Conservation (phyloP, 30 jellyfish, hydroid and myxozoan species). For the Turritopsis rubra region DNA sequence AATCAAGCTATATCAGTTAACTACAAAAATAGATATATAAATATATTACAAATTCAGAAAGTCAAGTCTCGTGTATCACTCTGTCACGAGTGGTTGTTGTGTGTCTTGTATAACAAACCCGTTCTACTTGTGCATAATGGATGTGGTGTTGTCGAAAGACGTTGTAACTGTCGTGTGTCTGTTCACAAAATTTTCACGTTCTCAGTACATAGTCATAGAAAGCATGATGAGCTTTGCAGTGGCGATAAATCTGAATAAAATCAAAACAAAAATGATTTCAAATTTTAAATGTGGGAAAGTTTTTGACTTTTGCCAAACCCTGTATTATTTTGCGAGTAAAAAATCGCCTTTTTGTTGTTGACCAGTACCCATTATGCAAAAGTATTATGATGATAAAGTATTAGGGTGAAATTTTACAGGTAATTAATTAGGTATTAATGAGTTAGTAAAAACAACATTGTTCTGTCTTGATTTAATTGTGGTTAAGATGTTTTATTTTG, state of each 20-base stretch:
- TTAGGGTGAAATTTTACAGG: too few relatives aligned
- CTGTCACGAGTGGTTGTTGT: background rate
- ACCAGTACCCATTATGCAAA: background rate
- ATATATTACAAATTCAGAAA: background rate
- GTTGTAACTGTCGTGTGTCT: background rate
- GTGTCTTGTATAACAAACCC: background rate
- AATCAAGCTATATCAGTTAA: background rate
- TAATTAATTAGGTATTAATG: too few relatives aligned
- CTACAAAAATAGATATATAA: background rate
- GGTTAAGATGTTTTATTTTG: background rate
- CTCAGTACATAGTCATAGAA: slow-evolving; percentile 3
- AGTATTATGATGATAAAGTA: background rate
- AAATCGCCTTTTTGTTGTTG: background rate
- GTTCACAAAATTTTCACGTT: background rate
- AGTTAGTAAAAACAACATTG: too few relatives aligned
- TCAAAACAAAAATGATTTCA: background rate
- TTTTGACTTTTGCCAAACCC: background rate
- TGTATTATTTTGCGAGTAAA: background rate
- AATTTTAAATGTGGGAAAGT: background rate
- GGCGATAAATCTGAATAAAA: slow-evolving; percentile 7
- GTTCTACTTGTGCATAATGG: background rate
- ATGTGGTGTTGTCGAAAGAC: background rate
- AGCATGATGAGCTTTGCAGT: slow-evolving; percentile 6
- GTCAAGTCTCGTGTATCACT: background rate
- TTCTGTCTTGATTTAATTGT: background rate